Conservation (phyloP, 2,888 invertebrate genomes). For the Macrophya annulata region DNA sequence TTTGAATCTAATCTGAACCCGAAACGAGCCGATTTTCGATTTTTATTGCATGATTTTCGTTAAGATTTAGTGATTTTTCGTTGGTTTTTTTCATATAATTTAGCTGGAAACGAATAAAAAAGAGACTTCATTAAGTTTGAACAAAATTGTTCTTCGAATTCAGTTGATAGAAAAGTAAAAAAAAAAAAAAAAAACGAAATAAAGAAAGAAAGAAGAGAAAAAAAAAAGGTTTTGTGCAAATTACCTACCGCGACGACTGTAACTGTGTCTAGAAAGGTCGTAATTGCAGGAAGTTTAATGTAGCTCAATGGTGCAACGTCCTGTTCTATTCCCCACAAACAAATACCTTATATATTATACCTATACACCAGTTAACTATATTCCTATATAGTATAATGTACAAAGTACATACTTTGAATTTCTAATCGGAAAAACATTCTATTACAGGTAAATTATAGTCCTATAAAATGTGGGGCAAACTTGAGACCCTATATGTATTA, state of each 20-base stretch:
- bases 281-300: constrained; percentile 65
- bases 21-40: too few species aligned
- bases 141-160: too few species aligned
- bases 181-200: neutral
- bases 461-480: too few species aligned
- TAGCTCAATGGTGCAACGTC: constrained; percentile 58
- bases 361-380: neutral
- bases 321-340: constrained; percentile 41
- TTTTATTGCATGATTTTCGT: too few species aligned
- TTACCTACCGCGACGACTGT: neutral
- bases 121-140: too few species aligned
- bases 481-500: too few species aligned
- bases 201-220: neutral
- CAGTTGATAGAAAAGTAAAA: neutral
- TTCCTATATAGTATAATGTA: neutral
- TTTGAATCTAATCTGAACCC: too few species aligned
- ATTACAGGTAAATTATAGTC: neutral
- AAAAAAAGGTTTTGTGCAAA: constrained; percentile 23
- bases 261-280: constrained; percentile 38
- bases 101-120: too few species aligned
- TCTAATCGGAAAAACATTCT: constrained; percentile 25
- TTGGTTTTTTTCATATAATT: too few species aligned
- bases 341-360: constrained; percentile 13
- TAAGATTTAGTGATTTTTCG: too few species aligned
- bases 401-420: neutral